Base-by-base conservation (phyloP, 2,888 invertebrate genomes). In the Diabrotica balteata region DNA sequence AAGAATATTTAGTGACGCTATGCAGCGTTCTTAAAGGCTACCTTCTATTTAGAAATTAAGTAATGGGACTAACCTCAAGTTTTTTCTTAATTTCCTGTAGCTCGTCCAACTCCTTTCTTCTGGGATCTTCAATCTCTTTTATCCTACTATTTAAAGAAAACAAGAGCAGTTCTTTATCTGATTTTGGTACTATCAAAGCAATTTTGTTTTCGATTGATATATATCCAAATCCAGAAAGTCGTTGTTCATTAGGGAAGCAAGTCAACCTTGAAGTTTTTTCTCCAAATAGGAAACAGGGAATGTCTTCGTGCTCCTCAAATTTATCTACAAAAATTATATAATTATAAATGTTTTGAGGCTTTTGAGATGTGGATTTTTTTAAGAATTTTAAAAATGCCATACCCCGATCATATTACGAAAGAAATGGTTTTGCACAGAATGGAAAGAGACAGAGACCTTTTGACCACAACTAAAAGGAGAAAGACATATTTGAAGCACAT, bases 261-360 rank as follows among this genome's bases (percentile, higher is more conserved):
- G 73, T 73, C 43, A 84, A 73, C 8, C 78, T 79, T 63, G 77
- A 68, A 7, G 70, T 65, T 5, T 65, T 43, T 66, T 82, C 81
- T 7, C 81, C 84, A 68, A 78, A 81, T 65, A 78, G 76, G 7
- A 62, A 62, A 66, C 84, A 84, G 10, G 77, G 72, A 58, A 83
- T 77, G 71, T 84, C 84, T 53, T 82, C 83, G 59, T 84, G 83
- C 47, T 80, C 77, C 60, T 78, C 77, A 72, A 84, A 84, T 53
- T 76, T 73, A 10, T 73, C 73, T 73, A 8, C 7, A 57, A 47
- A 47, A 8, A 47, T 8, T 47, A 47, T 47, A 47, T 7, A 8
- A 9, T 47, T 4, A 9, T 4, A 47, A 60, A 66, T 64, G 54
- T 32, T 47, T 32, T 32, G 32, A n/a, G n/a, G n/a, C n/a, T n/a